Base-by-base conservation (phyloP, 2,113 vertebrate genomes). In the Rhinopomastus cyanomelas region DNA sequence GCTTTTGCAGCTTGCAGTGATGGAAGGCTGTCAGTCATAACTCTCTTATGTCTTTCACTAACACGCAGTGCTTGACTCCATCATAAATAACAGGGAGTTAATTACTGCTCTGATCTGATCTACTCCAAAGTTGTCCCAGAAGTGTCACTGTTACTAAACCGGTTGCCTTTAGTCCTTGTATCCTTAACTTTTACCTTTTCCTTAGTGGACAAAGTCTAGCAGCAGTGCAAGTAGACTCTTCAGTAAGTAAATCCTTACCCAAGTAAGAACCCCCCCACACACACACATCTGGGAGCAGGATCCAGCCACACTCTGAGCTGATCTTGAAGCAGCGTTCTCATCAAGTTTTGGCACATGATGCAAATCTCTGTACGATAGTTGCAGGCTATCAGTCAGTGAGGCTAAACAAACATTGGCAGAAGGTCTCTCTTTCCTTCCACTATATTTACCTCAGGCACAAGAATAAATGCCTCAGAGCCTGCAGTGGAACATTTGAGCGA, bases 321-420 rank as follows among this genome's bases (percentile, higher is more conserved):
- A 77, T 93, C 85, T 74, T 67, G 73, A 94, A 92, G 71, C 87
- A 85, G 67, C 76, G 52, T 91, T 73, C 46, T 85, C 46, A 51
- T 79, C 57, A 39, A 80, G 76, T 78, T 77, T 67, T 89, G 89
- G 89, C 91, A 57, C 53, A 59, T 0, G 26, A 25, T 44, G 72
- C 53, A 93, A 94, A 83, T 91, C 94, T 91, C 91, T 18, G 79
- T 53, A 27, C 36, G 3, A 60, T 21, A 49, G 75, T 88, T 85
- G 82, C 85, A 91, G 91, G 68, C 39, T 83, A 78, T 93, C 89
- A 92, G 88, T 75, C 77, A 93, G 65, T 18, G 22, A 93, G 85
- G 91, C 73, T 93, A 92, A 91, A 90, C 82, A 92, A 89, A 92
- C 76, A 84, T 49, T 91, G 93, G 94, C 94, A 88, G 57, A 52